Evolutionary conservation across 2,797 vertebrate species (phyloP).

Genomic region (Pantherophis alleghaniensis): DNA sequence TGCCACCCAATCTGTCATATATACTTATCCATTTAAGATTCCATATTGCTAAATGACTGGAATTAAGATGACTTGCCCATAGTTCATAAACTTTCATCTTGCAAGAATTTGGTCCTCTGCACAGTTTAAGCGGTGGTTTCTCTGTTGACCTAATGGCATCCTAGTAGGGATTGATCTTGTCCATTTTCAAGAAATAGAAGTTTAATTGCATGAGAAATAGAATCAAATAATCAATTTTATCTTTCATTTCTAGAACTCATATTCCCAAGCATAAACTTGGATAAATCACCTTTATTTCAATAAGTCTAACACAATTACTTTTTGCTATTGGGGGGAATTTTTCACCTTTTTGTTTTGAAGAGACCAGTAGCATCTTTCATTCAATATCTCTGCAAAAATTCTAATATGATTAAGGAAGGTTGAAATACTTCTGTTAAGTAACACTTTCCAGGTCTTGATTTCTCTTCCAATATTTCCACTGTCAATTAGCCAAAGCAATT

Average conservation of each 20-base stretch:
- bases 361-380: conserved; percentile 7
- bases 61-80: background rate
- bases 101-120: background rate
- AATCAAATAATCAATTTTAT: conserved; percentile 30
- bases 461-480: conserved; percentile 53
- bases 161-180: conserved; percentile 2
- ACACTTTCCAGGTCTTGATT: conserved; percentile 51
- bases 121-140: conserved; percentile 2
- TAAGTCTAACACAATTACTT: conserved; percentile 48
- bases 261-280: conserved; percentile 40
- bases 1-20: background rate
- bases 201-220: conserved; percentile 38
- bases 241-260: conserved; percentile 37
- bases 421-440: conserved; percentile 52
- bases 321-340: conserved; percentile 6
- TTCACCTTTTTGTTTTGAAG: conserved; percentile 27
- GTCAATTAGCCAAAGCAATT: conserved; percentile 59
- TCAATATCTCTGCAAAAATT: conserved; percentile 37
- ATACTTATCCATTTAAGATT: background rate
- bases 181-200: conserved; percentile 31
- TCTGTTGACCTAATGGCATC: conserved; percentile 3
- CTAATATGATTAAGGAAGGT: conserved; percentile 44
- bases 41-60: background rate
- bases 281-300: conserved; percentile 55
- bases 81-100: background rate